Conservation (phyloP, 92 coral and sea anemone species). For the Meandrina meandrites region DNA sequence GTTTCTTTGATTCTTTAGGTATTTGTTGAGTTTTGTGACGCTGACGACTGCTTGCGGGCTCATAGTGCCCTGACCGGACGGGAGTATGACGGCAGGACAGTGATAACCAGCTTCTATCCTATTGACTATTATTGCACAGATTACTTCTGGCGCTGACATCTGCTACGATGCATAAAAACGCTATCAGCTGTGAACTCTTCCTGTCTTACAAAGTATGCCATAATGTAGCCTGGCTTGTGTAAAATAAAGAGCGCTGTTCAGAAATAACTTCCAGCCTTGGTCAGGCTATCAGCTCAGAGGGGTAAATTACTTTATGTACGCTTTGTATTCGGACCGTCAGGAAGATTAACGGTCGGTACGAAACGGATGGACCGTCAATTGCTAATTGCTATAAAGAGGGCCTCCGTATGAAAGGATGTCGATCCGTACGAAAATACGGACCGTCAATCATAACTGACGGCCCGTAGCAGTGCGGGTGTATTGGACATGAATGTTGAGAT, state of each 20-base stretch:
- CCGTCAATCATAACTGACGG: no score
- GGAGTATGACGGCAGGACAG: slow-evolving; percentile 58
- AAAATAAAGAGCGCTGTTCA: not conserved
- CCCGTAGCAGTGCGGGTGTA: no score
- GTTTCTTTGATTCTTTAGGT: slow-evolving; percentile 35
- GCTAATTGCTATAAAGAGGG: no score
- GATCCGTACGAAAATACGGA: no score
- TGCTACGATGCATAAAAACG: not conserved
- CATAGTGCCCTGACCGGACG: slow-evolving; percentile 64
- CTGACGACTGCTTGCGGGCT: slow-evolving; percentile 71
- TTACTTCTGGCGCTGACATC: not conserved
- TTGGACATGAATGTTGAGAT: no score
- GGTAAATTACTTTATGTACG: no score
- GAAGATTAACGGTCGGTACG: no score
- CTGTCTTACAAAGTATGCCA: not conserved
- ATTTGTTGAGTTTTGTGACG: slow-evolving; percentile 60
- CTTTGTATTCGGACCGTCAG: no score
- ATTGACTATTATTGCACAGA: not conserved
- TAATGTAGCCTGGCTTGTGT: not conserved
- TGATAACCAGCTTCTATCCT: slow-evolving; percentile 64
- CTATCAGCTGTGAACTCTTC: not conserved
- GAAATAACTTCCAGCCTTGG: not conserved
- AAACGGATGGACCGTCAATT: no score
- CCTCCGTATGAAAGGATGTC: no score
- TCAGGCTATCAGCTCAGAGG: not conserved